Evolutionary conservation across 1,140 invertebrate species (phyloP).

Genomic region (Heliconius hewitsoni): DNA sequence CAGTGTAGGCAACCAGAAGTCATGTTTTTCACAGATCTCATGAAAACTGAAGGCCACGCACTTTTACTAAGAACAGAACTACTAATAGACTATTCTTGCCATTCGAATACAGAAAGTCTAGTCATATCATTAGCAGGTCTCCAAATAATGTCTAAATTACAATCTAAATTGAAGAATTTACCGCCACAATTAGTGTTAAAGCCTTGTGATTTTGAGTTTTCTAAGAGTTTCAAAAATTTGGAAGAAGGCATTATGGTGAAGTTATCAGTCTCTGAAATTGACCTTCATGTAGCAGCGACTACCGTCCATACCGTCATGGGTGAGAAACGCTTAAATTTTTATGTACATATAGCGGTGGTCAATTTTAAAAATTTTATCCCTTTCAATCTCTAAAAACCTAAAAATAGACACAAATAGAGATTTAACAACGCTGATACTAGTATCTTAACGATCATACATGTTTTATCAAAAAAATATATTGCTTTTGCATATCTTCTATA

Average conservation of each 20-base stretch:
- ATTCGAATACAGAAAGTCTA: slow-evolving; percentile 85
- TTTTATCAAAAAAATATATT: too few species aligned
- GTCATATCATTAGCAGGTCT: slow-evolving; percentile 85
- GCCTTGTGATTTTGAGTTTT: slow-evolving; percentile 88
- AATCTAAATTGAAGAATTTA: slow-evolving; percentile 76
- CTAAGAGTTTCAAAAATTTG: slow-evolving; percentile 82
- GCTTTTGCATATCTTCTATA: too few species aligned
- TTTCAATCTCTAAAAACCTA: too few species aligned
- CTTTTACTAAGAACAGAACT: slow-evolving; percentile 88
- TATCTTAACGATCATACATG: too few species aligned
- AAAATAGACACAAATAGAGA: too few species aligned
- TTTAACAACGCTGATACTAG: too few species aligned
- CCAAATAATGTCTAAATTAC: slow-evolving; percentile 84
- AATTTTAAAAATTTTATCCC: background rate
- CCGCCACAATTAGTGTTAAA: slow-evolving; percentile 83
- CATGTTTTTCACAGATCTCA: slow-evolving; percentile 87
- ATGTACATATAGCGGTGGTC: too few species aligned
- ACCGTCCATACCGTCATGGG: slow-evolving; percentile 86
- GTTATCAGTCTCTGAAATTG: slow-evolving; percentile 84
- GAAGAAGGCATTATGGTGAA: slow-evolving; percentile 85
- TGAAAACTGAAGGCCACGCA: slow-evolving; percentile 86
- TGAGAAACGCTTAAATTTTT: slow-evolving; percentile 27
- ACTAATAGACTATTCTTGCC: slow-evolving; percentile 87
- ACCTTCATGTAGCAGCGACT: slow-evolving; percentile 88
- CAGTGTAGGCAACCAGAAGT: slow-evolving; percentile 90